Evolutionary conservation across 2,888 invertebrate species (phyloP).

Genomic region (Drosophila maculinotata): DNA sequence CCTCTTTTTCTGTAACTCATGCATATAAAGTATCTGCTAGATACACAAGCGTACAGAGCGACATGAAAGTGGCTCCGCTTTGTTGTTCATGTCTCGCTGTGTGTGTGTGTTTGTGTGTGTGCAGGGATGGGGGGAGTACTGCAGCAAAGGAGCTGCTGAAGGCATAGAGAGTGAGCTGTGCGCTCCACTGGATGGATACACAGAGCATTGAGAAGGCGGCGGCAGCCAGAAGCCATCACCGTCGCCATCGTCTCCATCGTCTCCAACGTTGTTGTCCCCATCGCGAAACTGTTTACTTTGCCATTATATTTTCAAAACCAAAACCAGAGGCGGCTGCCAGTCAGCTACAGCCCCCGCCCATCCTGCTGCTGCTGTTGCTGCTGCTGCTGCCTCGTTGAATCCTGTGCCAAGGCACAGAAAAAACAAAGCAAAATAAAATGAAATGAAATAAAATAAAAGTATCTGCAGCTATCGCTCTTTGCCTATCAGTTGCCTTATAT

Average conservation of each 20-base stretch:
- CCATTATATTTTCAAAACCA: conserved; percentile 66
- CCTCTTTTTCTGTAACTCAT: conserved; percentile 79
- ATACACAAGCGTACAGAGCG: conserved; percentile 67
- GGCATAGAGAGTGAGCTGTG: conserved; percentile 9
- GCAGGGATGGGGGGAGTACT: conserved; percentile 2
- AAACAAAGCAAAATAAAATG: conserved; percentile 15
- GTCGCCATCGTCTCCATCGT: conserved; percentile 23
- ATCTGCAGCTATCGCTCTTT: conserved; percentile 60
- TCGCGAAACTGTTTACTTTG: conserved; percentile 73
- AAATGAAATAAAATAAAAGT: conserved; percentile 59
- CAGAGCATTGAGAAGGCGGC: conserved; percentile 34
- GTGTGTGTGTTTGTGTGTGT: conserved; percentile 5
- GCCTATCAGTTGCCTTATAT: conserved; percentile 60
- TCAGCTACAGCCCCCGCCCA: conserved; percentile 19
- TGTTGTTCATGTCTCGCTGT: conserved; percentile 25
- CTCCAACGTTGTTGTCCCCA: conserved; percentile 32
- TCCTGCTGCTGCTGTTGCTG: background rate
- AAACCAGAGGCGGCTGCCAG: conserved; percentile 59
- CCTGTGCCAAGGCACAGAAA: conserved; percentile 37
- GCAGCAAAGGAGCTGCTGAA: conserved; percentile 35
- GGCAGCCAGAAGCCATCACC: conserved; percentile 54
- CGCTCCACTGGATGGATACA: conserved; percentile 13
- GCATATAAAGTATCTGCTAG: conserved; percentile 80
- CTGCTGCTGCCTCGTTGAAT: conserved; percentile 18
- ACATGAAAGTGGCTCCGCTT: conserved; percentile 52